Evolutionary conservation across 2,888 invertebrate genomes (phyloP), one percentile per base, ranked within the genome.

Genomic region (Agrochola litura): DNA sequence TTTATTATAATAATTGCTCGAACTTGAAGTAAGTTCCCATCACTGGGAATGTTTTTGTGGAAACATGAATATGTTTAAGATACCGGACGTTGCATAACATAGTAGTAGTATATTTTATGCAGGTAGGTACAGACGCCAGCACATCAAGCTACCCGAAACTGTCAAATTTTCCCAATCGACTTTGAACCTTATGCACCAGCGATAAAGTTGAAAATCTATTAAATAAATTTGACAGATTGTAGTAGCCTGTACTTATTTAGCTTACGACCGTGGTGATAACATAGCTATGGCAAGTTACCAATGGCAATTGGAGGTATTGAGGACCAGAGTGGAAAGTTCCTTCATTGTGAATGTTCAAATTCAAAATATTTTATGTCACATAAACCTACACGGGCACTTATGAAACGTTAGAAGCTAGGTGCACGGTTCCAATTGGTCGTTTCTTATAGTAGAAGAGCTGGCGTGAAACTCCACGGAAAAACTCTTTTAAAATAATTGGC

Each of bases 21-120:
- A 85, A 85, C 89, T 88, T 89, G 88, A 89, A 73, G 69, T 69
- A 67, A 65, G 30, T 89, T 89, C 88, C 86, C 89, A 89, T 82
- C 75, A 56, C 56, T 87, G 85, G 76, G 86, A 82, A 85, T 82
- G 66, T 84, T 86, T 86, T 79, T 66, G 72, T 82, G 74, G 81
- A 84, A 84, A 81, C 58, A 74, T 67, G 43, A 73, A 70, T 69
- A 73, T 73, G 56, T 71, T 72, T 19, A 73, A 73, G 52, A 72
- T 76, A 81, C 81, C 82, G 81, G 88, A 88, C 22, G 58, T 81
- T 80, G 58, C 77, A 60, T 74, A 49, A 64, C 64, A 75, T 46
- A 22, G 14, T 25, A 60, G 8, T 16, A 1, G 16, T 56, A n/a
- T 46, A 63, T 76, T 58, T 58, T 63, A 16, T 5, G 4, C 43